Conservation (phyloP, 2,797 vertebrate species). For the Cryptoblepharus egeriae region DNA sequence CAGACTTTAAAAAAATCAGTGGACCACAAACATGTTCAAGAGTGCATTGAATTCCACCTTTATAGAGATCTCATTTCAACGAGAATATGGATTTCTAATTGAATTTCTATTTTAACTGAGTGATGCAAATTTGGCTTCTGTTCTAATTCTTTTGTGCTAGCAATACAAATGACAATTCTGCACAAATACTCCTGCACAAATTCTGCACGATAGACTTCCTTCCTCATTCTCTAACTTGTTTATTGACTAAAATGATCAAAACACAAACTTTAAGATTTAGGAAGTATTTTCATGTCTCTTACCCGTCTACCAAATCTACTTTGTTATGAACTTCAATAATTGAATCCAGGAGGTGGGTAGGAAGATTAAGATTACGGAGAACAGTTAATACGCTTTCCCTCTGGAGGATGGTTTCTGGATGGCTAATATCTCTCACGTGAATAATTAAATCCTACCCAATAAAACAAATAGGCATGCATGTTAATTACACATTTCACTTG, state of each 20-base stretch:
- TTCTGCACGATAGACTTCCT: not conserved
- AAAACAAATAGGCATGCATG: not conserved
- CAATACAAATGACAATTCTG: not conserved
- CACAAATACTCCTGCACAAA: not conserved
- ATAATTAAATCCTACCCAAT: conserved; percentile 87
- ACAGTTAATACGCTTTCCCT: conserved; percentile 87
- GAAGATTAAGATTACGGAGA: conserved; percentile 84
- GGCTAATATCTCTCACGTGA: conserved; percentile 92
- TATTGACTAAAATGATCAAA: not conserved
- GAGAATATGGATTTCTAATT: conserved; percentile 2
- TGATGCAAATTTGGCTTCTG: not conserved
- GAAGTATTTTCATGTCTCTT: conserved; percentile 60
- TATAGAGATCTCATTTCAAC: not conserved
- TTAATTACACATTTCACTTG: not conserved
- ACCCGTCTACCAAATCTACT: conserved; percentile 88
- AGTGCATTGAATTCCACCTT: not conserved
- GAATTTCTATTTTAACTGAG: not conserved
- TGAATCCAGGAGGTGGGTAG: conserved; percentile 81
- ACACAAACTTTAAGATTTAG: conserved; percentile 14
- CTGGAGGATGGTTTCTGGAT: conserved; percentile 89
- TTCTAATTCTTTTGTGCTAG: not conserved
- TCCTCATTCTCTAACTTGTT: not conserved
- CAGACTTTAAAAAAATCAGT: not conserved
- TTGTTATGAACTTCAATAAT: conserved; percentile 95
- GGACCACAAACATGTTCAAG: not conserved